Percentiles rank a stretch among this genome's conserved stretches.
phyloP scores from a whole-genome alignment of 2,113 vertebrate species.

The Psilopsiagon aurifrons region DNA sequence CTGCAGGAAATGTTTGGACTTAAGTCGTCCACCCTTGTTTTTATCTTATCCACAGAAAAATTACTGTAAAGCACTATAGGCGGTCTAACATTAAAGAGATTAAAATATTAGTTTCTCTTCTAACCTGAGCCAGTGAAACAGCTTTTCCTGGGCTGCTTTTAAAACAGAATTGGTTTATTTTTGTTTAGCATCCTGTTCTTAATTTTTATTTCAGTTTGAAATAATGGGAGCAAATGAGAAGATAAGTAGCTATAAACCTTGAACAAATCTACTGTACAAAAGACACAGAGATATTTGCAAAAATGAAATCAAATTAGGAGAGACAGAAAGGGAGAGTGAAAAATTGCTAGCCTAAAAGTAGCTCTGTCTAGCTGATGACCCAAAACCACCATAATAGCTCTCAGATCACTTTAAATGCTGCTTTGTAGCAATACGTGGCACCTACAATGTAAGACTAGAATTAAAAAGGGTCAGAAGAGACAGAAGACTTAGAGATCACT shows the following conservation, averaged over 20 bases:
- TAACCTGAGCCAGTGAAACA: not conserved
- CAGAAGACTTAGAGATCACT: conserved; percentile 72
- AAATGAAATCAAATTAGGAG: conserved; percentile 50
- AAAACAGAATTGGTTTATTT: not conserved
- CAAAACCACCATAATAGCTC: conserved; percentile 54
- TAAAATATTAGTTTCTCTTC: not conserved
- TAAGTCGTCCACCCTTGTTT: not conserved
- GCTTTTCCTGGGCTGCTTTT: conserved; percentile 48
- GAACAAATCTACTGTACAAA: conserved; percentile 37
- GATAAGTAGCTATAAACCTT: not conserved
- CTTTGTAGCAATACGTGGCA: conserved; percentile 74
- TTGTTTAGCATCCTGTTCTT: not conserved
- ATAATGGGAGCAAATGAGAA: conserved; percentile 45
- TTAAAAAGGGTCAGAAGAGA: conserved; percentile 71
- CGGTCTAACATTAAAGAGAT: conserved; percentile 35
- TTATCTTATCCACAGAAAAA: conserved; percentile 9
- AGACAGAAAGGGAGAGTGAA: conserved; percentile 28
- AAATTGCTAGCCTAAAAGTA: conserved; percentile 67
- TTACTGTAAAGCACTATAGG: not conserved
- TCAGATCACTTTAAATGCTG: conserved; percentile 76
- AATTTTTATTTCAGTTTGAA: conserved; percentile 33
- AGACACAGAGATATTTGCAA: conserved; percentile 26
- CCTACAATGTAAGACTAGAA: conserved; percentile 67
- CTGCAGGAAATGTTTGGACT: not conserved
- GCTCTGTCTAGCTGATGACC: conserved; percentile 65